Evolutionary conservation across 2,797 vertebrate species (phyloP).

Genomic region (Caiman crocodilus): DNA sequence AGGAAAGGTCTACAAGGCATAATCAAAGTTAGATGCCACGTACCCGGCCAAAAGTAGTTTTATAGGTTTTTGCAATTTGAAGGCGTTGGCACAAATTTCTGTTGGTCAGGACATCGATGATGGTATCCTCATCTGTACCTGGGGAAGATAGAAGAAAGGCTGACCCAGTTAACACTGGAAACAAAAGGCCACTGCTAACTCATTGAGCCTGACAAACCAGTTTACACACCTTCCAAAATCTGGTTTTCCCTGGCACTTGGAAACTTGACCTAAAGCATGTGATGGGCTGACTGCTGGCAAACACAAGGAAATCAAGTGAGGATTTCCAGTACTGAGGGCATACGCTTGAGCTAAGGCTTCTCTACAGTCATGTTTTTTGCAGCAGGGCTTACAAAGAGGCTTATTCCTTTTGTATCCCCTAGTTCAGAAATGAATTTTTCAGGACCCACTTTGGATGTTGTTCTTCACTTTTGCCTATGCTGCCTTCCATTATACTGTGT

Average conservation of each 20-base stretch:
- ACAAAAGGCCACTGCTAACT: not conserved
- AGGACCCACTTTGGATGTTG: not conserved
- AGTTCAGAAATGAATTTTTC: not conserved
- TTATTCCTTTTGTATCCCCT: not conserved
- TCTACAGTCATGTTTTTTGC: no score
- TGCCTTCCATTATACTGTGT: not conserved
- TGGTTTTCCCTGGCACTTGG: not conserved
- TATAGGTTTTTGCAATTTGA: constrained; percentile 88
- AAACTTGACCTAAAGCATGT: not conserved
- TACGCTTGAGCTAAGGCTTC: no score
- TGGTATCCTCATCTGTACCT: constrained; percentile 89
- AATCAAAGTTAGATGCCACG: not conserved
- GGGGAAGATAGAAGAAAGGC: not conserved
- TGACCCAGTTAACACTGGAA: not conserved
- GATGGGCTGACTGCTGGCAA: not conserved
- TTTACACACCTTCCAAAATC: not conserved
- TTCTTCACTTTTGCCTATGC: not conserved
- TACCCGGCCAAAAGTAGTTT: constrained; percentile 89
- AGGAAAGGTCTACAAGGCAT: not conserved
- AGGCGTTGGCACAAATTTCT: constrained; percentile 89
- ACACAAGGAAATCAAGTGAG: no score
- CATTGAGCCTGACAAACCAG: not conserved
- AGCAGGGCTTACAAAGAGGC: no score
- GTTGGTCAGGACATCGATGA: constrained; percentile 82
- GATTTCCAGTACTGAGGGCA: no score